phyloP scores from a whole-genome alignment of 2,113 vertebrate species.

The Hypanus sabinus region DNA sequence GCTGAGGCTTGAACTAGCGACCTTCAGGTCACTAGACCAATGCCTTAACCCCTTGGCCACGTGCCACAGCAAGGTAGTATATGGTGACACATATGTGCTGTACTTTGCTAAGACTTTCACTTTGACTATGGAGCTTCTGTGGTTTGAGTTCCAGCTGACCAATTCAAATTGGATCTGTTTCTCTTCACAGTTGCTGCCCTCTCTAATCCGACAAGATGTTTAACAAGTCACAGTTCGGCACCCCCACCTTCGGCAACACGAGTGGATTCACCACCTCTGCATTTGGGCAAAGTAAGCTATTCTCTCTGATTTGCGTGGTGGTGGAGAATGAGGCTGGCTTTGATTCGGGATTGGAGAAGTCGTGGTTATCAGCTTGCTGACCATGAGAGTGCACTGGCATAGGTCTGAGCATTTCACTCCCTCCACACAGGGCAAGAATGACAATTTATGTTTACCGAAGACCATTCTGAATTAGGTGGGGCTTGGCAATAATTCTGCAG shows the following conservation, averaged over 20 bases:
- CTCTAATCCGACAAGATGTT: conserved; percentile 73
- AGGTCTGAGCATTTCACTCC: too few species aligned
- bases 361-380: too few species aligned
- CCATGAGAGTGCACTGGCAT: too few species aligned
- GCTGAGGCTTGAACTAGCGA: too few species aligned
- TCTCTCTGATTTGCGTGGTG: neutral
- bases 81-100: too few species aligned
- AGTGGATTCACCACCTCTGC: conserved; percentile 82
- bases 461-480: neutral
- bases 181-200: conserved; percentile 54
- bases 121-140: neutral
- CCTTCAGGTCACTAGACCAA: too few species aligned
- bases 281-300: conserved; percentile 86
- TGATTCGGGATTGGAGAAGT: too few species aligned
- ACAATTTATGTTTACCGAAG: neutral
- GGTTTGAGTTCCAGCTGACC: neutral
- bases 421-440: too few species aligned
- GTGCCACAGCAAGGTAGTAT: too few species aligned
- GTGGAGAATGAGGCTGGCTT: neutral
- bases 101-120: too few species aligned
- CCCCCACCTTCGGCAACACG: conserved; percentile 79
- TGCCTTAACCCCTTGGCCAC: too few species aligned
- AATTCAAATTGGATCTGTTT: neutral
- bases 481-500: neutral
- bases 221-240: conserved; percentile 85